Conservation (phyloP, 2,113 vertebrate species). For the Hippocampus guttulatus region DNA sequence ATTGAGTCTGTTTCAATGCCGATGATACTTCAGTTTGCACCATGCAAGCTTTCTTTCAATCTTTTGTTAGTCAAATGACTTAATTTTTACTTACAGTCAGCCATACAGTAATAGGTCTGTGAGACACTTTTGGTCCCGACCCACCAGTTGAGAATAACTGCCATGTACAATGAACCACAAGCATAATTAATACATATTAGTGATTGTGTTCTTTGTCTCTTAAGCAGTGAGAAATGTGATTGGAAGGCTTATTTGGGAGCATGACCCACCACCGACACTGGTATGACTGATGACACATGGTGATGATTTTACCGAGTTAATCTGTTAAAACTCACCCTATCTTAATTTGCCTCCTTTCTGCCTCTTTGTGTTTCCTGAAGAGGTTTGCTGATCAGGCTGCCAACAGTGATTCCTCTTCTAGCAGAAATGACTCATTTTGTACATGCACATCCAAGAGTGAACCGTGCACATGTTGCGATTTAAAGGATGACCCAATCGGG, state of each 20-base stretch:
- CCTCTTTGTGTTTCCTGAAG: constrained; percentile 16
- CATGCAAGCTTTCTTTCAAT: too few relatives aligned
- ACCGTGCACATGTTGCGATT: constrained; percentile 5
- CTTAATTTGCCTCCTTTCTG: not conserved
- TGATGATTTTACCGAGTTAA: not conserved
- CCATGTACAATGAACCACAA: not conserved
- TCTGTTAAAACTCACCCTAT: not conserved
- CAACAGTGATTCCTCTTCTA: not conserved
- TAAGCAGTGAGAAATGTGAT: constrained; percentile 64
- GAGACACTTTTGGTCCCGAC: not conserved
- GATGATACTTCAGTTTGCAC: too few relatives aligned
- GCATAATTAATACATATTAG: not conserved
- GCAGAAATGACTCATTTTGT: constrained; percentile 40
- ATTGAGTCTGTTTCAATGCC: too few relatives aligned
- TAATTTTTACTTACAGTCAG: too few relatives aligned
- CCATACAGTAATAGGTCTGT: not conserved
- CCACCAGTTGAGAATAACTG: not conserved
- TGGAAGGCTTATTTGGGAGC: constrained; percentile 75
- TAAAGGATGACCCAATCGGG: constrained; percentile 38
- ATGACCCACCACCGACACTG: constrained; percentile 16
- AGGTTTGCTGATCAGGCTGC: not conserved
- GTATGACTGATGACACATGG: constrained; percentile 1
- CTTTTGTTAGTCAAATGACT: too few relatives aligned
- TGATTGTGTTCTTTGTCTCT: constrained; percentile 12
- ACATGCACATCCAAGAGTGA: constrained; percentile 29